Percentiles rank a stretch among this genome's conserved stretches.
phyloP scores from a whole-genome alignment of 2,797 vertebrate genomes.

The Octomys mimax region DNA sequence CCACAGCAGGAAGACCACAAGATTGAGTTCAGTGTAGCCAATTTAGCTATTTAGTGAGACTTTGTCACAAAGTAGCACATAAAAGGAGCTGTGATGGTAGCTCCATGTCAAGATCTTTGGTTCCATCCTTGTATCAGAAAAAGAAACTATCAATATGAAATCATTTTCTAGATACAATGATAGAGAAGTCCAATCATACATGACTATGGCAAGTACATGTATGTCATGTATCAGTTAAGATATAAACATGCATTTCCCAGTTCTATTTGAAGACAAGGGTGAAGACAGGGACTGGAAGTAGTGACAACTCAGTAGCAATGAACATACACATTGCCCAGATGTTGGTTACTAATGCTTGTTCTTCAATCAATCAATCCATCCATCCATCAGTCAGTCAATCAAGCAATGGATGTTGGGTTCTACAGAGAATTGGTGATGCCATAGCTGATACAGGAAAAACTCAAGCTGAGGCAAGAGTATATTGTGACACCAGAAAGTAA shows the following conservation, averaged over 20 bases:
- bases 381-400: background rate
- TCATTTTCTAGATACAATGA: background rate
- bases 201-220: too few relatives aligned
- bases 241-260: background rate
- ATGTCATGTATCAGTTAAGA: background rate
- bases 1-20: background rate
- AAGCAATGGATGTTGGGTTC: background rate
- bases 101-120: background rate
- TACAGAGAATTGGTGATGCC: background rate
- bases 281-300: accelerated
- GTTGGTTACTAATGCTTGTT: too few relatives aligned
- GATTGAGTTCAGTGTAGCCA: background rate
- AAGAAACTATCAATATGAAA: background rate
- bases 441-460: background rate
- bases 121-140: background rate
- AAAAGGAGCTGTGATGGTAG: background rate
- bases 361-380: background rate
- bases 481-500: background rate
- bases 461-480: background rate
- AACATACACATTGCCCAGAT: background rate
- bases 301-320: background rate
- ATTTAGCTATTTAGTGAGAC: background rate
- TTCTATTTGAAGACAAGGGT: too few relatives aligned
- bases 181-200: background rate
- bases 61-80: background rate